Evolutionary conservation across 1,140 invertebrate species (phyloP).

Genomic region (Polyergus mexicanus): DNA sequence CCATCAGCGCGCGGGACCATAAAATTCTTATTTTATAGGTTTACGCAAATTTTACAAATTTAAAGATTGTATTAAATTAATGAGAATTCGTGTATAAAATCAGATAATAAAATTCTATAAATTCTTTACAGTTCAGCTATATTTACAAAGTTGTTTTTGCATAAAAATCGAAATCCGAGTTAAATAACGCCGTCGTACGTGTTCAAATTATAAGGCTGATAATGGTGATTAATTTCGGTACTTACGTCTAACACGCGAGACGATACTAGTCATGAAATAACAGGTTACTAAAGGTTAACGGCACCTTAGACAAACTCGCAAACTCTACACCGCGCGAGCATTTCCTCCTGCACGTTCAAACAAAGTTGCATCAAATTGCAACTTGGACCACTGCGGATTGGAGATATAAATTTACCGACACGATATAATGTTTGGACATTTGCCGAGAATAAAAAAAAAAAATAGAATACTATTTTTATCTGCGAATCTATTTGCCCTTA

Average conservation of each 20-base stretch:
- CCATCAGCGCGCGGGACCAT: constrained; percentile 21
- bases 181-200: background rate
- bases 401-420: background rate
- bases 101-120: background rate
- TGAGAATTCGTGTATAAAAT: background rate
- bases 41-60: constrained; percentile 32
- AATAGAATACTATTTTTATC: background rate
- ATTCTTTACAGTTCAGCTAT: constrained; percentile 3
- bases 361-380: background rate
- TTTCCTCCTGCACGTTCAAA: background rate
- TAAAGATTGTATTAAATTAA: constrained; percentile 8
- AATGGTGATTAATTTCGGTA: constrained; percentile 20
- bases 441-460: background rate
- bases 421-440: background rate
- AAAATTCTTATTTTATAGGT: constrained; percentile 14
- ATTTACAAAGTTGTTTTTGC: background rate
- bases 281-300: constrained; percentile 30
- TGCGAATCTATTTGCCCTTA: background rate
- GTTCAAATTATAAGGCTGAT: constrained; percentile 17
- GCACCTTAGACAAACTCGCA: constrained; percentile 7
- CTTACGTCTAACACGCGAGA: constrained; percentile 4
- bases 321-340: background rate
- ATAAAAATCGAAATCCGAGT: background rate
- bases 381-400: background rate
- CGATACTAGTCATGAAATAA: background rate